A percentile compares a stretch with the other conserved stretches of the same genome.
Evolutionary conservation across 2,113 vertebrate species (phyloP).

Genomic region (Heptranchias perlo): DNA sequence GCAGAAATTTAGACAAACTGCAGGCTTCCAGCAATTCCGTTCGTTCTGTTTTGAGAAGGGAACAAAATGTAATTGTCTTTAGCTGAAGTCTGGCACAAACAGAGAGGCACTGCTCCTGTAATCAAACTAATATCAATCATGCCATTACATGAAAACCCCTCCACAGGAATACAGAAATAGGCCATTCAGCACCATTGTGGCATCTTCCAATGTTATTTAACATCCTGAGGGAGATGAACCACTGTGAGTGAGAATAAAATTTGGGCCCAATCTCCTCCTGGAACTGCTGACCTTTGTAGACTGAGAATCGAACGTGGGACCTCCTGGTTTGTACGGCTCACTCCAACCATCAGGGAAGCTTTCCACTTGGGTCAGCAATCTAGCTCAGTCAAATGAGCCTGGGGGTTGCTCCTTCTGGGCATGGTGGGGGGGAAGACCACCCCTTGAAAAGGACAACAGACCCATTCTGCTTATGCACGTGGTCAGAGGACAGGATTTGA

Average conservation of each 20-base stretch:
- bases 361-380: background rate
- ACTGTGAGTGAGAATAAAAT: background rate
- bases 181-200: background rate
- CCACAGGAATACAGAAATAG: background rate
- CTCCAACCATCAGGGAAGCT: background rate
- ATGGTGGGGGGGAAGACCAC: background rate
- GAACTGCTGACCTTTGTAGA: background rate
- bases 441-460: background rate
- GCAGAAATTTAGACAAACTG: slow-evolving; percentile 88
- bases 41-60: slow-evolving; percentile 60
- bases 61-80: background rate
- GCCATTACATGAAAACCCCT: background rate
- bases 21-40: slow-evolving; percentile 77
- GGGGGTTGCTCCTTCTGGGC: background rate
- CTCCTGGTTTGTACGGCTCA: too few relatives aligned
- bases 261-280: background rate
- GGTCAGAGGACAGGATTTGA: background rate
- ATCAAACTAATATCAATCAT: background rate
- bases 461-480: background rate
- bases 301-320: background rate
- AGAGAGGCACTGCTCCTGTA: background rate
- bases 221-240: background rate
- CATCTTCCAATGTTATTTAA: background rate
- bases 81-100: background rate
- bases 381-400: background rate